Evolutionary conservation across 2,888 invertebrate species (phyloP).

Genomic region (Frankliniella fusca): DNA sequence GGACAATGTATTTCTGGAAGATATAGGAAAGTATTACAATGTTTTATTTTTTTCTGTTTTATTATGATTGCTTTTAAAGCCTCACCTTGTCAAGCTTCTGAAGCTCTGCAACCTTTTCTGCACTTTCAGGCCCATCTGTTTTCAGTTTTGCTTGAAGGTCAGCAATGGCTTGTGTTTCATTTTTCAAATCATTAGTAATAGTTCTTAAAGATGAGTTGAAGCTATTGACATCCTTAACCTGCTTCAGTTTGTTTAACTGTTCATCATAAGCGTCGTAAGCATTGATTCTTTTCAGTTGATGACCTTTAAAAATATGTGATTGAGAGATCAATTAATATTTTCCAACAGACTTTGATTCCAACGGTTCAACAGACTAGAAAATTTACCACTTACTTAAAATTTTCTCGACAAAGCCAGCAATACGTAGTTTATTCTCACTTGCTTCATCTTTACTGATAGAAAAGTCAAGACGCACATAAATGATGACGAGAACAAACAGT

Average conservation of each 20-base stretch:
- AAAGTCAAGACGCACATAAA: constrained; percentile 94
- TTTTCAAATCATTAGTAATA: constrained; percentile 58
- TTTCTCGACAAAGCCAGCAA: constrained; percentile 53
- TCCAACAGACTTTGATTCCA: not conserved
- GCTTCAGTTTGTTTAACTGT: constrained; percentile 57
- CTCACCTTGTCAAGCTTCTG: constrained; percentile 54
- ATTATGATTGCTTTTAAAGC: not conserved
- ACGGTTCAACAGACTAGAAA: not conserved
- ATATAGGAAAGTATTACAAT: not conserved
- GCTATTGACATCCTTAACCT: constrained; percentile 54
- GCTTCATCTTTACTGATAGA: constrained; percentile 63
- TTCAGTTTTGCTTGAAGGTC: constrained; percentile 55
- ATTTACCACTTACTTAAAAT: constrained; percentile 45
- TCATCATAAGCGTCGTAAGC: constrained; percentile 60
- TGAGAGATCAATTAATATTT: not conserved
- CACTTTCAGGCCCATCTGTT: constrained; percentile 56
- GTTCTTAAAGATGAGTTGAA: constrained; percentile 53
- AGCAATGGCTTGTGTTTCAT: constrained; percentile 52
- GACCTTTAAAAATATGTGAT: constrained; percentile 40
- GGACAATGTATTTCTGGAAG: not conserved
- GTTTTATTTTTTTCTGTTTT: not conserved
- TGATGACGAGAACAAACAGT: constrained; percentile 84
- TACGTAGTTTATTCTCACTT: constrained; percentile 50
- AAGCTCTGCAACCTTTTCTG: constrained; percentile 58
- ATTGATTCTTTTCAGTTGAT: constrained; percentile 57